Evolutionary conservation across 2,797 vertebrate species (phyloP).

Genomic region (Leucoraja ocellata): DNA sequence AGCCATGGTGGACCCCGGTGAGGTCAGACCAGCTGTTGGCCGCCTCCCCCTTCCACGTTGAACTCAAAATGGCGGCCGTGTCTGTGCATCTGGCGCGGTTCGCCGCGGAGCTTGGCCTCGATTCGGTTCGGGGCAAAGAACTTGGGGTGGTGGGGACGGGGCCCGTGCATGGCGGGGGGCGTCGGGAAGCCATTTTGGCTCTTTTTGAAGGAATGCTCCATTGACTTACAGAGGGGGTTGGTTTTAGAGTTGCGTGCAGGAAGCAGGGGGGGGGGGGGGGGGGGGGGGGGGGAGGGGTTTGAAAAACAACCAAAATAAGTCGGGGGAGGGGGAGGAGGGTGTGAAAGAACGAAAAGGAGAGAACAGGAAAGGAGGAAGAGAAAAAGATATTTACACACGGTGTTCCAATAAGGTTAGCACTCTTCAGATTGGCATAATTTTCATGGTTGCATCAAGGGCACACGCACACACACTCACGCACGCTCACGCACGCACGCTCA

Average conservation of each 20-base stretch:
- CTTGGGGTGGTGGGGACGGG: neutral
- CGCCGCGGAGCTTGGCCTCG: neutral
- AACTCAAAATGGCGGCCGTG: neutral
- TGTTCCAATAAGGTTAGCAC: neutral
- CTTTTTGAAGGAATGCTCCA: slow-evolving; percentile 33
- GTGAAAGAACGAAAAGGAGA: neutral
- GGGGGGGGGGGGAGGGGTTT: neutral
- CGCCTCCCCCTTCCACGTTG: slow-evolving; percentile 14
- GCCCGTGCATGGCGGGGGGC: neutral
- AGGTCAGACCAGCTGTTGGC: slow-evolving; percentile 23
- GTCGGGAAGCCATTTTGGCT: slow-evolving; percentile 27
- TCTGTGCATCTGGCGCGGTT: neutral
- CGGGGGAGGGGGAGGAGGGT: neutral
- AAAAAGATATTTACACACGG: slow-evolving; percentile 29
- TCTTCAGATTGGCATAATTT: neutral
- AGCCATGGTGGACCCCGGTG: neutral
- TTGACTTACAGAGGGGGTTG: slow-evolving; percentile 20
- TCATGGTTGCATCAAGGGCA: neutral
- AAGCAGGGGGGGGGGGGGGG: neutral
- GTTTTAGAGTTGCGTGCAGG: neutral
- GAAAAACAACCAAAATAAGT: neutral
- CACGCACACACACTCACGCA: too few species aligned
- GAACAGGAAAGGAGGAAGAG: slow-evolving; percentile 22
- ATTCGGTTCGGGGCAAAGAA: neutral
- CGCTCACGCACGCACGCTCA: too few species aligned